phyloP scores from a whole-genome alignment of 1,140 invertebrate species.

The Hyposmocoma kahamanoa region DNA sequence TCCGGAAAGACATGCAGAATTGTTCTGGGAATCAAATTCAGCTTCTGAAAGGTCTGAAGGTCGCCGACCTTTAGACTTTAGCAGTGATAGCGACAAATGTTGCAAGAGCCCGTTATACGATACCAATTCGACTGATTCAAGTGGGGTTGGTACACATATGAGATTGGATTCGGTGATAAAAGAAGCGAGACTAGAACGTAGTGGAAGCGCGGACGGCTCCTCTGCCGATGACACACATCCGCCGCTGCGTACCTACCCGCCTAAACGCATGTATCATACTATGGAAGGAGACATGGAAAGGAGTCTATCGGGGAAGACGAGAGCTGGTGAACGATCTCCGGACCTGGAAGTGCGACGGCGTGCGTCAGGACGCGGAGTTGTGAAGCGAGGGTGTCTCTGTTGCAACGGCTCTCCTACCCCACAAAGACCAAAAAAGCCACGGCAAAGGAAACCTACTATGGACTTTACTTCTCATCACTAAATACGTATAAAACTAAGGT shows the following conservation, averaged over 20 bases:
- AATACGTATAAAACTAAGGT: neutral
- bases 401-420: constrained; percentile 55
- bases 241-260: constrained; percentile 48
- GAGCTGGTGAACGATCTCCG: constrained; percentile 43
- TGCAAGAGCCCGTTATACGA: constrained; percentile 67
- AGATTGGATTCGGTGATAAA: constrained; percentile 67
- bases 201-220: constrained; percentile 36
- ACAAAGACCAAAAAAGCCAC: constrained; percentile 41
- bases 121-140: constrained; percentile 62
- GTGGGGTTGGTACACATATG: constrained; percentile 51
- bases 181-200: constrained; percentile 41
- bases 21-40: constrained; percentile 68
- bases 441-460: constrained; percentile 41
- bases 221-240: constrained; percentile 41
- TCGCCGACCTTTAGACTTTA: constrained; percentile 55
- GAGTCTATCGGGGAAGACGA: constrained; percentile 48
- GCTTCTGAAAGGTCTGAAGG: constrained; percentile 52
- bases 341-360: constrained; percentile 40
- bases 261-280: constrained; percentile 33
- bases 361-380: constrained; percentile 53
- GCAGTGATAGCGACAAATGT: constrained; percentile 68
- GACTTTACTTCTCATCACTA: constrained; percentile 33
- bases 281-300: constrained; percentile 30
- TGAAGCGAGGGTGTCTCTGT: constrained; percentile 66
- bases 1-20: constrained; percentile 55